These are phyloP conservation scores for Hypsopygia costalis DNA, from an alignment of 2,888 invertebrate species.

Conservation along the genomic window DNA sequence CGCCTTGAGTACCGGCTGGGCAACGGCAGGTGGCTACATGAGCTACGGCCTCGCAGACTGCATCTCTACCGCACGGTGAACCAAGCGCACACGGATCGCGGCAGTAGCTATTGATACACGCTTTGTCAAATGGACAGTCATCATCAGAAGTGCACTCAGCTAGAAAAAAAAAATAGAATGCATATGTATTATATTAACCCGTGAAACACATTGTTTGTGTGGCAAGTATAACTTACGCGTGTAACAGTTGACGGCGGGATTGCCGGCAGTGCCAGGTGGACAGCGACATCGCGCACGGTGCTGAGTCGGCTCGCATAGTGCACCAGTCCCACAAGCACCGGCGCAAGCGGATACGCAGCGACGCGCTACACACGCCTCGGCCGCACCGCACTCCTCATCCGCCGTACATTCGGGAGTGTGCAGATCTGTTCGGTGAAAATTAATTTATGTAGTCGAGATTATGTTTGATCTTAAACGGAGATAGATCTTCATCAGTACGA, in stretches of 20 bases:
- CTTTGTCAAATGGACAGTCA: slow-evolving; percentile 92
- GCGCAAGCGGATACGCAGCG: slow-evolving; percentile 92
- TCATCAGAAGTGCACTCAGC: slow-evolving; percentile 90
- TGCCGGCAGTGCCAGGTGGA: slow-evolving; percentile 92
- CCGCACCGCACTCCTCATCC: slow-evolving; percentile 88
- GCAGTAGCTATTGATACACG: slow-evolving; percentile 89
- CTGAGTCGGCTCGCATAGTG: slow-evolving; percentile 87
- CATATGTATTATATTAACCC: too few species aligned
- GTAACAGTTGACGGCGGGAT: slow-evolving; percentile 91
- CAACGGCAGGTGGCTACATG: slow-evolving; percentile 92
- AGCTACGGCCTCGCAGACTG: slow-evolving; percentile 86
- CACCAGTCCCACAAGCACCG: slow-evolving; percentile 89
- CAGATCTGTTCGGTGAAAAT: slow-evolving; percentile 39
- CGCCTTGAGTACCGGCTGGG: slow-evolving; percentile 91
- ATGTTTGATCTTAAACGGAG: too few species aligned
- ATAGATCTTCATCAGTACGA: too few species aligned
- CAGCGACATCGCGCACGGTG: slow-evolving; percentile 93
- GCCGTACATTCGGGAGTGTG: slow-evolving; percentile 83
- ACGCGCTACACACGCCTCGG: slow-evolving; percentile 89
- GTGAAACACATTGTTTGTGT: too few species aligned
- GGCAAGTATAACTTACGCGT: slow-evolving; percentile 84
- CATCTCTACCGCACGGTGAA: slow-evolving; percentile 88
- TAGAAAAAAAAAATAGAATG: slow-evolving; percentile 45
- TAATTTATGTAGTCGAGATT: too few species aligned
- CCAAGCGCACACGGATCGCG: slow-evolving; percentile 87